Conservation (phyloP, 2,888 invertebrate genomes). For the Cheilosia variabilis region DNA sequence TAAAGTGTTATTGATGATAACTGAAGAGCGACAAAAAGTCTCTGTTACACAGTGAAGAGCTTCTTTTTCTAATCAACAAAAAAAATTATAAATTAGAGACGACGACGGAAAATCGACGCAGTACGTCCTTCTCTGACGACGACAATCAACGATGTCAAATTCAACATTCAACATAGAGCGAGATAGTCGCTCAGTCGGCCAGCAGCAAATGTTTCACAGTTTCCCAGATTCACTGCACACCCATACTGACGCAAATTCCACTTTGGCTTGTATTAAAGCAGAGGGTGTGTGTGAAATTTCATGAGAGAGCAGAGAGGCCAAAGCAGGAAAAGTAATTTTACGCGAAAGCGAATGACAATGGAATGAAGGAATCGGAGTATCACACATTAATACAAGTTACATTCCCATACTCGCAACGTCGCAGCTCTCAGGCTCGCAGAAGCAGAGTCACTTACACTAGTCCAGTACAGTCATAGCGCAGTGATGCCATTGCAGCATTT, state of each 20-base stretch:
- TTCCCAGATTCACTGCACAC: conserved; percentile 14
- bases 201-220: conserved; percentile 11
- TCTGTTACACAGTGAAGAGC: conserved; percentile 54
- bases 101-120: conserved; percentile 73
- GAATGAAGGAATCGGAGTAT: conserved; percentile 9
- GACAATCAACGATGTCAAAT: conserved; percentile 69
- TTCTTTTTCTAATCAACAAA: conserved; percentile 65
- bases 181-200: background rate
- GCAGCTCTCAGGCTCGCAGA: too few relatives aligned
- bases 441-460: too few relatives aligned
- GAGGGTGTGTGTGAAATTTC: background rate
- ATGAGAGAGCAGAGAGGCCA: too few relatives aligned
- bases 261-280: background rate
- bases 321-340: background rate
- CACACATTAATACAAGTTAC: background rate
- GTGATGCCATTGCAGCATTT: too few relatives aligned
- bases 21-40: conserved; percentile 58
- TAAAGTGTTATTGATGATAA: conserved; percentile 53
- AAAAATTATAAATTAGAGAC: conserved; percentile 68
- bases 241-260: background rate
- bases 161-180: conserved; percentile 27
- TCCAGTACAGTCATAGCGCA: too few relatives aligned
- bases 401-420: background rate
- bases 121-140: conserved; percentile 72
- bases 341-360: conserved; percentile 21